Conservation (phyloP, 1,140 invertebrate genomes). For the Drosophila sproati region DNA sequence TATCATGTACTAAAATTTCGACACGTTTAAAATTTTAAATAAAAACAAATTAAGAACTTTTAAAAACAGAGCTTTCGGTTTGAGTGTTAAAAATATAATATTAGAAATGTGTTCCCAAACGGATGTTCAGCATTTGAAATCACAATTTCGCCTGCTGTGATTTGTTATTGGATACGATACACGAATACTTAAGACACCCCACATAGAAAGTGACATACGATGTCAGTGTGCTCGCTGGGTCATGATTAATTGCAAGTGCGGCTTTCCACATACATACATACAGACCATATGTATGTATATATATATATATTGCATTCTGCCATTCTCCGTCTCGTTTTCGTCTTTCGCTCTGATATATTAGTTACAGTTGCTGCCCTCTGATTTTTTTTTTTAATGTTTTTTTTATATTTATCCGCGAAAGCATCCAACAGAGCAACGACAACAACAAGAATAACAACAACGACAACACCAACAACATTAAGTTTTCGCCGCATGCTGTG, state of each 20-base stretch:
- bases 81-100: not conserved
- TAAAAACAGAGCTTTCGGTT: not conserved
- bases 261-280: not conserved
- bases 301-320: conserved; percentile 20
- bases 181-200: not conserved
- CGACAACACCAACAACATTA: conserved; percentile 9
- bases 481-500: conserved; percentile 66
- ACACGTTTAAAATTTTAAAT: not conserved
- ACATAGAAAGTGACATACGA: not conserved
- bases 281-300: not conserved
- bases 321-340: conserved; percentile 4
- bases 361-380: conserved; percentile 62
- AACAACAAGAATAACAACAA: conserved; percentile 13
- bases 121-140: too few relatives aligned
- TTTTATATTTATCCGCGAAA: conserved; percentile 64
- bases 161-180: not conserved
- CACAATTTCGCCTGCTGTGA: not conserved
- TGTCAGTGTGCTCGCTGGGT: not conserved
- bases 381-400: conserved; percentile 15
- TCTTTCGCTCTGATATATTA: conserved; percentile 63
- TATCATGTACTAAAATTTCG: not conserved
- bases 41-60: conserved; percentile 3
- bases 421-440: conserved; percentile 45
- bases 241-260: conserved; percentile 12
- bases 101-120: too few relatives aligned